Evolutionary conservation across 2,797 vertebrate species (phyloP), one percentile per base, ranked within the genome.

Genomic region (Nannoperca obscura): DNA sequence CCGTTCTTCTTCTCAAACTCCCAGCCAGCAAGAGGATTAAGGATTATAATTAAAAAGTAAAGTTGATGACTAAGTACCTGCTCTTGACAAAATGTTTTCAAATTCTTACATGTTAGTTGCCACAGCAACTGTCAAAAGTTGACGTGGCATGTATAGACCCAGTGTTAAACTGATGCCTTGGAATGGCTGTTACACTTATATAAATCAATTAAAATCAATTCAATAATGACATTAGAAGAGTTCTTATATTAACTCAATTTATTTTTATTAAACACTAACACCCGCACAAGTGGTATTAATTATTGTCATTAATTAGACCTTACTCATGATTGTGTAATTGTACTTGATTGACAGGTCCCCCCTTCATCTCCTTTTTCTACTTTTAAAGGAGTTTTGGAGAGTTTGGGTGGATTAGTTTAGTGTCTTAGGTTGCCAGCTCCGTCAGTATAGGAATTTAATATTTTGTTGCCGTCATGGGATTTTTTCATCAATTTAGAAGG

Each of bases 11-110:
- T 80, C 82, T 84, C 80, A 86, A 90, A 93, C 85, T 92, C 89
- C 71, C 68, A 88, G 86, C 88, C 88, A 80, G 86, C 89, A 30
- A 92, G 87, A 83, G 93, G 93, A 94, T 93, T 93, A 92, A 83
- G 87, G 81, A 85, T 86, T 91, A 69, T 94, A 94, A 94, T 94
- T 93, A 94, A 93, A 94, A 94, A 92, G 92, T 91, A 90, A 94
- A 92, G 81, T 93, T 91, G 92, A 93, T 91, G 93, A 92, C 90
- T 89, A 90, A 92, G 92, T 89, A 90, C 89, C 88, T 93, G 82
- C 47, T 49, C 79, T 71, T 55, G 27, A 77, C 79, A 76, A 70
- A 81, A 75, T 71, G 32, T 85, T 85, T 86, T 42, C 50, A 34
- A 22, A 78, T 64, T 60, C 72, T 60, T 73, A 44, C 74, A 55